phyloP scores from a whole-genome alignment of 2,888 invertebrate species.

The Boloria selene region DNA sequence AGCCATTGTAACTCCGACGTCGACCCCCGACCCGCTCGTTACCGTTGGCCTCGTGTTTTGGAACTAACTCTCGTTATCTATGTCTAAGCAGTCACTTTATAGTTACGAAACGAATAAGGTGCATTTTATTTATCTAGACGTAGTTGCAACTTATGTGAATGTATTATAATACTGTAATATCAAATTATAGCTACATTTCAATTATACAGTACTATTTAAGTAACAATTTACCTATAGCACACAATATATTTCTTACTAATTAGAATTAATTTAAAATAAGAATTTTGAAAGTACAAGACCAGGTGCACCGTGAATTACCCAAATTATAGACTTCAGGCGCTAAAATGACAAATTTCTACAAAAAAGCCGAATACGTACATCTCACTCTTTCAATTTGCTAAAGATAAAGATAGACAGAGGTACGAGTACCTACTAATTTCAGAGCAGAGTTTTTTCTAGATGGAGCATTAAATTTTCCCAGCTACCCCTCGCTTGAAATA shows the following conservation, averaged over 20 bases:
- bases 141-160: too few relatives aligned
- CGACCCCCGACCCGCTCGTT: conserved; percentile 73
- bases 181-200: too few relatives aligned
- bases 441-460: conserved; percentile 74
- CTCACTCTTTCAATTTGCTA: conserved; percentile 34
- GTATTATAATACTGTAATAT: too few relatives aligned
- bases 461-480: conserved; percentile 73
- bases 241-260: too few relatives aligned
- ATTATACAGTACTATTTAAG: too few relatives aligned
- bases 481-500: conserved; percentile 72
- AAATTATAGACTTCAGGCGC: conserved; percentile 66
- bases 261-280: too few relatives aligned
- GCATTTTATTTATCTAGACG: too few relatives aligned
- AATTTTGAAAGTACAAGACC: conserved; percentile 47
- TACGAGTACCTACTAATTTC: conserved; percentile 53
- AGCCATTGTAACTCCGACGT: conserved; percentile 66
- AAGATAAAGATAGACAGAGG: conserved; percentile 56
- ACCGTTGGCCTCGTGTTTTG: conserved; percentile 53
- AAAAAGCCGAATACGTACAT: conserved; percentile 45
- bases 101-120: conserved; percentile 1
- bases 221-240: too few relatives aligned
- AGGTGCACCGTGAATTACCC: conserved; percentile 73
- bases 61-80: conserved; percentile 49
- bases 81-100: conserved; percentile 21
- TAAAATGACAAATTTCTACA: conserved; percentile 44